Evolutionary conservation across 2,888 invertebrate species (phyloP).

Genomic region (Panzeria rudis): DNA sequence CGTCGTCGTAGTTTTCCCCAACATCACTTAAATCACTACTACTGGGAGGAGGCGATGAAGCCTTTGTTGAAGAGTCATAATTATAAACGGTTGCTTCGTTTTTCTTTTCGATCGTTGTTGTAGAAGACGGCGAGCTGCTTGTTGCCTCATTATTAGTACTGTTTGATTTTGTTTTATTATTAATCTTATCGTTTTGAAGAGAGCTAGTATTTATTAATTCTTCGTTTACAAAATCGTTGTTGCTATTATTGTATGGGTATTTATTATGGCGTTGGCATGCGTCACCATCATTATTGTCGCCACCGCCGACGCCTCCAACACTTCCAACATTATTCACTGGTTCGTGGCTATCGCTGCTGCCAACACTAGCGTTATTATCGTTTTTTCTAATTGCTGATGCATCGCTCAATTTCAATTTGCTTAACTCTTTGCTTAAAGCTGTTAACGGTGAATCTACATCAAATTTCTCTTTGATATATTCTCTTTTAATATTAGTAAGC

Average conservation of each 20-base stretch:
- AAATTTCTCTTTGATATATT: slow-evolving; percentile 57
- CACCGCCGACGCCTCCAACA: slow-evolving; percentile 51
- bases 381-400: slow-evolving; percentile 53
- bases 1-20: slow-evolving; percentile 73
- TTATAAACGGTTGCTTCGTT: slow-evolving; percentile 73
- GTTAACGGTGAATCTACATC: slow-evolving; percentile 80
- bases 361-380: slow-evolving; percentile 56
- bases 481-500: slow-evolving; percentile 36
- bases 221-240: slow-evolving; percentile 56
- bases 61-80: slow-evolving; percentile 64
- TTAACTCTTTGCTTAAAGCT: slow-evolving; percentile 79
- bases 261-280: slow-evolving; percentile 64
- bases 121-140: slow-evolving; percentile 26
- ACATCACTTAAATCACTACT: slow-evolving; percentile 76
- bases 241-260: slow-evolving; percentile 58
- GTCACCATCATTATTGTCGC: slow-evolving; percentile 57
- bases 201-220: slow-evolving; percentile 63
- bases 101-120: slow-evolving; percentile 72
- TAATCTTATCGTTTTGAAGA: slow-evolving; percentile 71
- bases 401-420: slow-evolving; percentile 73
- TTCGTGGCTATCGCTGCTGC: slow-evolving; percentile 52
- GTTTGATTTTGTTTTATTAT: slow-evolving; percentile 60
- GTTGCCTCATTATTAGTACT: slow-evolving; percentile 54
- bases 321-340: slow-evolving; percentile 24
- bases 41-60: slow-evolving; percentile 73